Conservation (phyloP, 2,797 vertebrate genomes). For the Odontamblyopus lacepedii region DNA sequence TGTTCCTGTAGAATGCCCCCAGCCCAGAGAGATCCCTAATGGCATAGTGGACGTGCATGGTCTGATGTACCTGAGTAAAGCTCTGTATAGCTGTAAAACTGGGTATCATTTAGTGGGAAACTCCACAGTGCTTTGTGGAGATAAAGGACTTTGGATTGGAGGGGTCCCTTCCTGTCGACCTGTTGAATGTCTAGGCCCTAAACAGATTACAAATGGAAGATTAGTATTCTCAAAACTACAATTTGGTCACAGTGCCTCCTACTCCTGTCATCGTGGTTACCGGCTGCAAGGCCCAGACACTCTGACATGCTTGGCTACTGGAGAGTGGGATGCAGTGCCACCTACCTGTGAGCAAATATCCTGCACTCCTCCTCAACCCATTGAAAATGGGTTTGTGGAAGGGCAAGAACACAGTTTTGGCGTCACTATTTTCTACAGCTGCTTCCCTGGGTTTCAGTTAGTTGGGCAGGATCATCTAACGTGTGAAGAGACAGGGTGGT, state of each 20-base stretch:
- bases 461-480: conserved; percentile 90
- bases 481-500: conserved; percentile 93
- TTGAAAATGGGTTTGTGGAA: conserved; percentile 95
- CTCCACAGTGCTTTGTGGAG: conserved; percentile 89
- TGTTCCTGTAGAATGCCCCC: conserved; percentile 91
- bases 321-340: conserved; percentile 83
- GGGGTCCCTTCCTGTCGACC: conserved; percentile 87
- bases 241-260: conserved; percentile 85
- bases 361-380: conserved; percentile 87
- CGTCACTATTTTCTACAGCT: conserved; percentile 96
- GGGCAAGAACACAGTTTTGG: conserved; percentile 93
- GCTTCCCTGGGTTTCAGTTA: conserved; percentile 92
- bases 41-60: conserved; percentile 96
- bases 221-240: conserved; percentile 84
- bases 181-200: conserved; percentile 86
- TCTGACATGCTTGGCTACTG: conserved; percentile 85
- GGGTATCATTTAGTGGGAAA: conserved; percentile 90
- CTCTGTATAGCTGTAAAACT: conserved; percentile 90
- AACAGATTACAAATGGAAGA: conserved; percentile 84
- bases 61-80: conserved; percentile 94
- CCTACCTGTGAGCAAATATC: conserved; percentile 87
- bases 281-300: conserved; percentile 84
- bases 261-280: conserved; percentile 89
- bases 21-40: conserved; percentile 88
- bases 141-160: conserved; percentile 92